phyloP scores from a whole-genome alignment of 2,888 invertebrate genomes.

The Xestia sexstrigata region DNA sequence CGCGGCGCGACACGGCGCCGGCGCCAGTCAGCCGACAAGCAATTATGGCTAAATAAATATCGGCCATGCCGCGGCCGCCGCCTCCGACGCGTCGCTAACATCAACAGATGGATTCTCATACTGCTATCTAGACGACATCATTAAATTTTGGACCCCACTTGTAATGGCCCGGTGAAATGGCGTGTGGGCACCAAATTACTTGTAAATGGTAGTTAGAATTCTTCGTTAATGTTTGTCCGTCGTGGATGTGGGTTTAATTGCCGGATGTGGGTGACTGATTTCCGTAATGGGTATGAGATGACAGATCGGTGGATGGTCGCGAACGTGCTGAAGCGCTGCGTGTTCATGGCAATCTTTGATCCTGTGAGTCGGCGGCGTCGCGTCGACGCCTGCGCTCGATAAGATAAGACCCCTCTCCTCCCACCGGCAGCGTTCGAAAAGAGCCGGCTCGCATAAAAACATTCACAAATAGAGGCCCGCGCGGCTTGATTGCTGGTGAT shows the following conservation, averaged over 20 bases:
- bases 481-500: conserved; percentile 77
- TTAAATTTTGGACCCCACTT: conserved; percentile 81
- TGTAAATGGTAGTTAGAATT: conserved; percentile 79
- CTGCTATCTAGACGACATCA: conserved; percentile 86
- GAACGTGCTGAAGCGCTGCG: conserved; percentile 59
- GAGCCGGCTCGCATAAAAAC: conserved; percentile 80
- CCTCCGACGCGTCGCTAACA: conserved; percentile 83
- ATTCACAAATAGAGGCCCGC: conserved; percentile 82
- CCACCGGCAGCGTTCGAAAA: conserved; percentile 70
- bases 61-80: conserved; percentile 88
- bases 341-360: conserved; percentile 74
- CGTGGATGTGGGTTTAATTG: conserved; percentile 79
- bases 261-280: conserved; percentile 78
- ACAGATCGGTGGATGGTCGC: conserved; percentile 64
- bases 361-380: conserved; percentile 75
- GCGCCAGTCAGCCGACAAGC: conserved; percentile 90
- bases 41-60: conserved; percentile 91
- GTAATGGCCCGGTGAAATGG: conserved; percentile 79
- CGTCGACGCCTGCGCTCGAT: conserved; percentile 79
- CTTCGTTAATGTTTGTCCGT: conserved; percentile 75
- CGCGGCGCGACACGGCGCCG: conserved; percentile 88
- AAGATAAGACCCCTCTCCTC: conserved; percentile 73
- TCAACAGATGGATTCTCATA: conserved; percentile 85
- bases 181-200: conserved; percentile 81
- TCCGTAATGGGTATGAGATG: conserved; percentile 72